Evolutionary conservation across 2,888 invertebrate genomes (phyloP), one percentile per base, ranked within the genome.

Genomic region (Dendrolimus houi): DNA sequence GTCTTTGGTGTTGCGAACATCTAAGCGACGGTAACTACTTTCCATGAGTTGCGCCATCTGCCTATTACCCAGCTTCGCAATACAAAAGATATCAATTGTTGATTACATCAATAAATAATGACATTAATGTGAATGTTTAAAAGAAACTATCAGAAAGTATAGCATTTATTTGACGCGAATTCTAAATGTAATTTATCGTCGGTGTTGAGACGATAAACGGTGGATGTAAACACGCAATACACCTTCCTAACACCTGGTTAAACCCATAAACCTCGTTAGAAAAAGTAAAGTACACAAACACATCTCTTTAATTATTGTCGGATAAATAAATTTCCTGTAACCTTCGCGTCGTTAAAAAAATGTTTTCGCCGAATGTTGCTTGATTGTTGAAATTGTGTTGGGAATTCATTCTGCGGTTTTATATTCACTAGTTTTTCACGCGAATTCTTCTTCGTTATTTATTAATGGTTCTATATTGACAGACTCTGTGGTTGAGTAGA

Each of bases 111-210:
- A 47, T 2, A 47, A 47, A 47, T 47, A 47, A 47, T 10, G 1
- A 10, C 9, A 47, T 10, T 47, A 47, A 47, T 3, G 9, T 47
- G 12, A 47, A 47, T 9, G 47, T 47, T 29, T 47, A 47, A 8
- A 47, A 9, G 47, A 47, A 47, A 58, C 9, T 60, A 59, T 59
- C 47, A 55, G 60, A 61, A 56, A 3, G 53, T 56, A 55, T 57
- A 52, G 52, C 55, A 61, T 66, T 58, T 65, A 64, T 60, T 59
- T 58, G 62, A 67, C 65, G 67, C 62, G 59, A 60, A 66, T 74
- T 70, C 67, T 72, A 62, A 66, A 60, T 57, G 62, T 66, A 69
- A 74, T 75, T 74, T 72, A 75, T 69, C 29, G 58, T 41, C 55
- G 53, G 53, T 64, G 57, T 62, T n/a, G 57, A 63, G 56, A 61